phyloP scores from a whole-genome alignment of 2,888 invertebrate genomes.

The Trachelus stipa region DNA sequence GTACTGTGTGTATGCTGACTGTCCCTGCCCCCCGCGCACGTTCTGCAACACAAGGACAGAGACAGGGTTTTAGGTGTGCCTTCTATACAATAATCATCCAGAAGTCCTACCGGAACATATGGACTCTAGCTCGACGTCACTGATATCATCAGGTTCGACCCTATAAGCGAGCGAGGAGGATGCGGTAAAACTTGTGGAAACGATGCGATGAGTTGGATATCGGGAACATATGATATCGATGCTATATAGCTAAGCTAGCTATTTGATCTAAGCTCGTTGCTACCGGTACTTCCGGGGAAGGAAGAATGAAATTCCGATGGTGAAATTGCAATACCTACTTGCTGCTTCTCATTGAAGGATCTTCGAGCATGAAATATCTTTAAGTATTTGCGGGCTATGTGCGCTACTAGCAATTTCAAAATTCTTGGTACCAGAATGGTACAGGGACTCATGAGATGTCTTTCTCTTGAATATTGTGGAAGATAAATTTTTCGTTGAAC shows the following conservation, averaged over 20 bases:
- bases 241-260: not conserved
- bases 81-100: not conserved
- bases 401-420: not conserved
- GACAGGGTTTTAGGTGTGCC: slow-evolving; percentile 24
- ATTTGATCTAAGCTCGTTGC: not conserved
- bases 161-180: not conserved
- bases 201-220: not conserved
- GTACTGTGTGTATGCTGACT: slow-evolving; percentile 43
- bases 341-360: not conserved
- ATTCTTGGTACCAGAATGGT: not conserved
- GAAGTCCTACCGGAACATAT: not conserved
- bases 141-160: not conserved
- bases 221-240: not conserved
- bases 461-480: not conserved
- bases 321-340: not conserved
- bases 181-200: not conserved
- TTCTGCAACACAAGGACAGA: slow-evolving; percentile 67
- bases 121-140: not conserved
- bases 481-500: not conserved
- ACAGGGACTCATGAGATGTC: not conserved
- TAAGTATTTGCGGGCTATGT: not conserved
- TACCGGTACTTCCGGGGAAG: not conserved
- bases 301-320: not conserved
- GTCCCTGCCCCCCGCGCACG: slow-evolving; percentile 65
- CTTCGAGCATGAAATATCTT: not conserved